phyloP scores from a whole-genome alignment of 2,797 vertebrate genomes.

The Gastrophryne carolinensis region DNA sequence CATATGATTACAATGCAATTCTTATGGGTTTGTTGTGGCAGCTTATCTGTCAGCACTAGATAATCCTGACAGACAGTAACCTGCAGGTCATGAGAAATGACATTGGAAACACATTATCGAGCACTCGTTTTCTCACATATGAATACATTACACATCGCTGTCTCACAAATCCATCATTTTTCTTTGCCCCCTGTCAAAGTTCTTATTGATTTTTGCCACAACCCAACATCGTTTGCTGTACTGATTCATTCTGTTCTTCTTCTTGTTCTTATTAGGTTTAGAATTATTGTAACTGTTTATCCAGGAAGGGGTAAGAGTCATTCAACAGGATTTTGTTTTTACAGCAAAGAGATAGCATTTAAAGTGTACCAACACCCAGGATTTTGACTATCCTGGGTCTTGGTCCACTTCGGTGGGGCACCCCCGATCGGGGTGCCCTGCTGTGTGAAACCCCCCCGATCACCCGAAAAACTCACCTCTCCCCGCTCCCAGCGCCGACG shows the following conservation, averaged over 20 bases:
- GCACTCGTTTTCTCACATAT: constrained; percentile 26
- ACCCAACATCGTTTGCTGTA: neutral
- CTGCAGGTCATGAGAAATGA: constrained; percentile 49
- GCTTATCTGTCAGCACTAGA: constrained; percentile 47
- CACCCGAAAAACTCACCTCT: too few relatives aligned
- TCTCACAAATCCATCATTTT: constrained; percentile 30
- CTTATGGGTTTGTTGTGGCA: constrained; percentile 29
- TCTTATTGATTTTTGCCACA: constrained; percentile 21
- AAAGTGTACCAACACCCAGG: too few relatives aligned
- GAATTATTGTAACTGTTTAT: too few relatives aligned
- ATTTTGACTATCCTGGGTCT: too few relatives aligned
- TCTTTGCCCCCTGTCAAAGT: constrained; percentile 18
- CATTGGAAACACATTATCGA: constrained; percentile 49
- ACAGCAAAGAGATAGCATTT: too few relatives aligned
- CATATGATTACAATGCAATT: constrained; percentile 46
- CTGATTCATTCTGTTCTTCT: neutral
- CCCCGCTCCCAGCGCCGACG: too few relatives aligned
- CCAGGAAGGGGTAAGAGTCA: too few relatives aligned
- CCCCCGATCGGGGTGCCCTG: too few relatives aligned
- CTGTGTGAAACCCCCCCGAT: too few relatives aligned
- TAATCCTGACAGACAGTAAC: constrained; percentile 50
- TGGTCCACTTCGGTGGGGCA: too few relatives aligned
- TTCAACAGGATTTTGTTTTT: too few relatives aligned
- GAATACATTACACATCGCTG: constrained; percentile 40
- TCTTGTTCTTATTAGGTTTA: neutral